Percentiles rank a stretch among this genome's conserved stretches.
These are phyloP conservation scores for Lasioglossum vierecki DNA, from an alignment of 2,888 invertebrate genomes.

Conservation along the genomic window DNA sequence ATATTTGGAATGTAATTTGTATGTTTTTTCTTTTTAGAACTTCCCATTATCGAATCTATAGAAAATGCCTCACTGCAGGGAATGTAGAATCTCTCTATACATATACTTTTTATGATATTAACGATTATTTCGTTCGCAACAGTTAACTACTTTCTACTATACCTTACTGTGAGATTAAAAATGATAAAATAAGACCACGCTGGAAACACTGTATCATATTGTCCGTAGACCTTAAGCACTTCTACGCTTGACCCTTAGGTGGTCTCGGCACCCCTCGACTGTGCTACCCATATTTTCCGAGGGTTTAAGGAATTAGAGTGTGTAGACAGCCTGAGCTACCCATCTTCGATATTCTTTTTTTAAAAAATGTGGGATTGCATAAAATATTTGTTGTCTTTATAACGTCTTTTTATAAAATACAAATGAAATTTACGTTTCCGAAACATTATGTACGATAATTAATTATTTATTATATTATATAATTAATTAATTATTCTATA, in stretches of 20 bases:
- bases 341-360: background rate
- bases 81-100: background rate
- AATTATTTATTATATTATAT: too few relatives aligned
- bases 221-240: background rate
- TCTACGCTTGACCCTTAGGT: background rate
- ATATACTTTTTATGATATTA: background rate
- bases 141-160: background rate
- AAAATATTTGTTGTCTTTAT: background rate
- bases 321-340: background rate
- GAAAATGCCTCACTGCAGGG: background rate
- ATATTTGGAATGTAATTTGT: background rate
- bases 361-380: background rate
- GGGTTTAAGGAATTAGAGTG: background rate
- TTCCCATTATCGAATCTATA: background rate
- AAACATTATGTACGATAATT: background rate
- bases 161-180: background rate
- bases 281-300: background rate
- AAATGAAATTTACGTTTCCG: background rate
- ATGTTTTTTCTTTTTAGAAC: background rate
- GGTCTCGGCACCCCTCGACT: background rate
- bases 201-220: background rate
- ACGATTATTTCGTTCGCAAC: background rate
- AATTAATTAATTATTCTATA: too few relatives aligned
- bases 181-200: background rate
- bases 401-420: background rate